phyloP scores from a whole-genome alignment of 2,797 vertebrate species.

The Alfaro cultratus region DNA sequence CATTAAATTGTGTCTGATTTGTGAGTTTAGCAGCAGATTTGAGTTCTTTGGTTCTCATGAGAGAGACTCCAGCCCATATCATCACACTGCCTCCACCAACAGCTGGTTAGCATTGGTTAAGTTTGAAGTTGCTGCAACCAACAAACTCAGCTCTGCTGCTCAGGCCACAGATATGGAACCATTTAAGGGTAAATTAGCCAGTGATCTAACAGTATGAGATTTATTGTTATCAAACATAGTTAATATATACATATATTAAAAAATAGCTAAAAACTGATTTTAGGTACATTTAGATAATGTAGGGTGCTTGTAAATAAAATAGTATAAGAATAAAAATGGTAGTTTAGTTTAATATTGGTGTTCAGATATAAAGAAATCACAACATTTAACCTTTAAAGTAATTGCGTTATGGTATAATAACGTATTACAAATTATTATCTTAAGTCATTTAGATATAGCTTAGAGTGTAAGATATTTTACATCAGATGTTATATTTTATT shows the following conservation, averaged over 20 bases:
- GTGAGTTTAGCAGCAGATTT: neutral
- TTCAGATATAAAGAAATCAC: neutral
- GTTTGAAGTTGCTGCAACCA: neutral
- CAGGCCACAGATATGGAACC: neutral
- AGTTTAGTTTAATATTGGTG: neutral
- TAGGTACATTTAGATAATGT: neutral
- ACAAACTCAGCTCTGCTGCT: neutral
- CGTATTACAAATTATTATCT: neutral
- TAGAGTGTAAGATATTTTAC: neutral
- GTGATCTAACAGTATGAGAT: neutral
- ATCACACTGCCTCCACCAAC: neutral
- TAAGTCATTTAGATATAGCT: neutral
- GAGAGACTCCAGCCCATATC: neutral
- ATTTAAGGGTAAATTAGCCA: neutral
- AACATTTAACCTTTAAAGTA: neutral
- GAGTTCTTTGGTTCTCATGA: too few species aligned
- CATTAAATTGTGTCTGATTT: neutral
- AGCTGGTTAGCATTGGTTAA: neutral
- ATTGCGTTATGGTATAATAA: neutral
- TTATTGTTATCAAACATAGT: neutral
- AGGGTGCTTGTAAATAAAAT: neutral
- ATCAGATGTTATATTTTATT: neutral
- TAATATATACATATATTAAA: neutral
- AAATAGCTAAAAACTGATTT: neutral
- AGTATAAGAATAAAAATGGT: neutral